A percentile compares a stretch with the other conserved stretches of the same genome.
phyloP scores from a whole-genome alignment of 1,140 invertebrate genomes.

The Rhyacophila brunnea region DNA sequence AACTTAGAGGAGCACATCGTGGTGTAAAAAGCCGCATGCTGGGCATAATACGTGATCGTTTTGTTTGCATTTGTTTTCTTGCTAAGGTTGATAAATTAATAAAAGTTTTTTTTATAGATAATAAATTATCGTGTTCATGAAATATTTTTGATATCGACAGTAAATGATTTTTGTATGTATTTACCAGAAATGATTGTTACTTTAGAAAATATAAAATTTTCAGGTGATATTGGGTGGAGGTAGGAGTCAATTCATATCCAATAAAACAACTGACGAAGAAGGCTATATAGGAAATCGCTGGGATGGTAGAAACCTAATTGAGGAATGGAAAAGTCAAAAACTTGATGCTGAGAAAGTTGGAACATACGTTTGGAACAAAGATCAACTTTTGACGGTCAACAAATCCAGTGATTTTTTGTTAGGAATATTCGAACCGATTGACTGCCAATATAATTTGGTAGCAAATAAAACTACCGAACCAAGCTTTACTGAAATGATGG shows the following conservation, averaged over 20 bases:
- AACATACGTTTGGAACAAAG: constrained; percentile 62
- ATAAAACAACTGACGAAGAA: constrained; percentile 51
- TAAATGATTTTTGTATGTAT: too few species aligned
- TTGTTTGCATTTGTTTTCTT: too few species aligned
- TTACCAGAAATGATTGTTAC: too few species aligned
- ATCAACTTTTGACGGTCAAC: constrained; percentile 46
- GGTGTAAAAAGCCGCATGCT: too few species aligned
- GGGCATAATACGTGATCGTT: too few species aligned
- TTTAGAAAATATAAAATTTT: constrained; percentile 26
- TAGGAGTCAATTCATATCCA: constrained; percentile 67
- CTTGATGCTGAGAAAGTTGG: constrained; percentile 36
- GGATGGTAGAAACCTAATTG: constrained; percentile 53
- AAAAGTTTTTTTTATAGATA: too few species aligned
- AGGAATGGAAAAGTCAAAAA: constrained; percentile 52
- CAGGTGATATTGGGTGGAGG: constrained; percentile 74
- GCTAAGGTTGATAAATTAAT: too few species aligned
- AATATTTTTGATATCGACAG: too few species aligned
- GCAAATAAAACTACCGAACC: constrained; percentile 60
- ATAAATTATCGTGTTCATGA: too few species aligned
- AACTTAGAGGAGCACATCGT: too few species aligned
- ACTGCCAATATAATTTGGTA: constrained; percentile 57
- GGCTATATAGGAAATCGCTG: constrained; percentile 50
- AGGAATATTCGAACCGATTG: constrained; percentile 53
- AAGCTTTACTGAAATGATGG: constrained; percentile 76
- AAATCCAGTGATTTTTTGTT: constrained; percentile 45